Conservation (phyloP, 2,113 vertebrate genomes). For the Mionectes macconnelli region DNA sequence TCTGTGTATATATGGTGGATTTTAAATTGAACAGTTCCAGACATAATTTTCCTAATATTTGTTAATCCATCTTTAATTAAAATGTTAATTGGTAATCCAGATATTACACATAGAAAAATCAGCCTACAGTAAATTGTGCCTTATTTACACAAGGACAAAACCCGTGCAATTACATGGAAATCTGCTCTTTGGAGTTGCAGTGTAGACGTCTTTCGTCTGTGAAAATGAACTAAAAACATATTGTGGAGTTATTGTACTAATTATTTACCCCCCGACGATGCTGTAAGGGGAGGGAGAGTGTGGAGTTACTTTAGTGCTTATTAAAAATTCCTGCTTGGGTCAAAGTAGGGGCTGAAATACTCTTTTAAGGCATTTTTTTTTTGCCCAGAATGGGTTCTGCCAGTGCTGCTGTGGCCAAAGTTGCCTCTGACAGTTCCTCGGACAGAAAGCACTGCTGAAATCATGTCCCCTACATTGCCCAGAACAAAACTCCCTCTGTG, state of each 20-base stretch:
- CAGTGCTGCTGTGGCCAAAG: rapidly evolving
- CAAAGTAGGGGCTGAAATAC: background rate
- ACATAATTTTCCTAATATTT: constrained; percentile 57
- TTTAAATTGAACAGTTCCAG: constrained; percentile 41
- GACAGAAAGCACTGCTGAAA: background rate
- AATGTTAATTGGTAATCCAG: constrained; percentile 61
- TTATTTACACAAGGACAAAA: constrained; percentile 3
- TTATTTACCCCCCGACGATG: background rate
- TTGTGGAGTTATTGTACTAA: background rate
- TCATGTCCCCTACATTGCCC: rapidly evolving
- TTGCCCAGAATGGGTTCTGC: background rate
- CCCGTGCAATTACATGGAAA: background rate
- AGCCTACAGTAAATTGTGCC: background rate
- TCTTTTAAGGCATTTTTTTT: background rate
- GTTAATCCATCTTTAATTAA: constrained; percentile 64
- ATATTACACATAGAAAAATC: background rate
- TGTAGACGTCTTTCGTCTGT: background rate
- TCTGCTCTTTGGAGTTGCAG: background rate
- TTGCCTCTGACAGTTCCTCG: background rate
- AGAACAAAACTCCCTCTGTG: constrained; percentile 29
- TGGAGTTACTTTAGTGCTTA: background rate
- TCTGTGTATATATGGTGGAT: constrained; percentile 15
- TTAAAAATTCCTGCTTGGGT: background rate
- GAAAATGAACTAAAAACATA: background rate
- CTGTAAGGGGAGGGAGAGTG: rapidly evolving